Evolutionary conservation across 2,888 invertebrate genomes (phyloP).

Genomic region (Conchocele bisecta): DNA sequence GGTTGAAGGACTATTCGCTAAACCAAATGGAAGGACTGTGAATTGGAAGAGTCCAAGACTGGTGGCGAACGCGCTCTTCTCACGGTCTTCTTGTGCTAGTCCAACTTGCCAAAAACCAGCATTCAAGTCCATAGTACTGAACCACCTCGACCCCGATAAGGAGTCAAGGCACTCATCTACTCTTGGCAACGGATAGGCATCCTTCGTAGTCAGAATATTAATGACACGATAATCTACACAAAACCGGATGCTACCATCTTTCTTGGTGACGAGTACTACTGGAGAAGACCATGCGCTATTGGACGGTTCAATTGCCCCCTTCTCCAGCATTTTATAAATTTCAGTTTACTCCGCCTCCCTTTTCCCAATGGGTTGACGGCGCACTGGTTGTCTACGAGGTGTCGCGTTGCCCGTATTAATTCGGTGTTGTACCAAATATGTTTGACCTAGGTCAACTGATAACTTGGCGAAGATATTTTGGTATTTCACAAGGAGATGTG

Average conservation of each 20-base stretch:
- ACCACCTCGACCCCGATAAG: conserved; percentile 44
- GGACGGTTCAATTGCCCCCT: conserved; percentile 51
- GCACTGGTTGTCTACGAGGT: conserved; percentile 37
- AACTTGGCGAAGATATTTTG: no score
- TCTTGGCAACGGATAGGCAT: conserved; percentile 60
- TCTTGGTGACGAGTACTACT: conserved; percentile 48
- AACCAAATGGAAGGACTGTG: conserved; percentile 69
- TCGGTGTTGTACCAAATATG: no score
- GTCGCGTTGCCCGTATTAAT: conserved; percentile 37
- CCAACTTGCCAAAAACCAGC: conserved; percentile 63
- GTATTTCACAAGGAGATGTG: no score
- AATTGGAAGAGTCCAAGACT: conserved; percentile 65
- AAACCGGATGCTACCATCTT: conserved; percentile 32
- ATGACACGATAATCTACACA: conserved; percentile 57
- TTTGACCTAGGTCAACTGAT: no score
- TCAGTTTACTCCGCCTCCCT: conserved; percentile 30
- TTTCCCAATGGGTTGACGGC: conserved; percentile 29
- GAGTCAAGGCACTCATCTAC: conserved; percentile 58
- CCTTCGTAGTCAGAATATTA: conserved; percentile 57
- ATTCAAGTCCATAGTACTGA: conserved; percentile 56
- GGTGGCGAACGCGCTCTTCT: conserved; percentile 64
- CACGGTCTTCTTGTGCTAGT: conserved; percentile 35
- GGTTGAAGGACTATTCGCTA: conserved; percentile 50
- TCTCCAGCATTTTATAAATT: conserved; percentile 44
- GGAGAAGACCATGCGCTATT: conserved; percentile 46